Percentiles rank a stretch among this genome's conserved stretches.
phyloP scores from a whole-genome alignment of 2,888 invertebrate genomes.

The Cryptops parisi region DNA sequence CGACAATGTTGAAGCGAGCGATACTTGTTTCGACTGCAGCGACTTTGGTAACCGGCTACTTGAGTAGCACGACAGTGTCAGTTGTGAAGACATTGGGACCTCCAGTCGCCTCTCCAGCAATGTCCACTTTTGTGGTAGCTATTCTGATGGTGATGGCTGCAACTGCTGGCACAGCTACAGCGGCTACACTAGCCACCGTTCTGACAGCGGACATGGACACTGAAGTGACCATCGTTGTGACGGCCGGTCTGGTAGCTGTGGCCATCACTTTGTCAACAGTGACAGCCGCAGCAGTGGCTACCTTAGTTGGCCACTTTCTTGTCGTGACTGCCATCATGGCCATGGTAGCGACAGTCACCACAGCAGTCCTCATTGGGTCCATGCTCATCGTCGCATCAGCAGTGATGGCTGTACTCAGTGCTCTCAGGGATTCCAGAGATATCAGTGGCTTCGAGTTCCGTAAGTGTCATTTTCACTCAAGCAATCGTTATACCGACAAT shows the following conservation, averaged over 20 bases:
- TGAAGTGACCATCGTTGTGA: neutral
- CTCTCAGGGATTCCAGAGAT: neutral
- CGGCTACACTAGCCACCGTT: neutral
- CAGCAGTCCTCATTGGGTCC: neutral
- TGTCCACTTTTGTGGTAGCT: neutral
- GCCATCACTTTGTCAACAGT: neutral
- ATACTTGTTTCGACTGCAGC: neutral
- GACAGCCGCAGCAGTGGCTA: neutral
- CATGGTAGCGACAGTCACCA: neutral
- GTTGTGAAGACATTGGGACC: neutral
- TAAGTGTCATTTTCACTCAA: no score
- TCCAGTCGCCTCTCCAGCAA: neutral
- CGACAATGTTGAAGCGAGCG: neutral
- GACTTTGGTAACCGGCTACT: neutral
- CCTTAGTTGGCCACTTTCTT: neutral
- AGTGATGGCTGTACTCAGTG: neutral
- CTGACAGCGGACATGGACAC: neutral
- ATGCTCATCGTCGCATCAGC: neutral
- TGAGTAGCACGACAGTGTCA: neutral
- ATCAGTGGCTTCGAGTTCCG: neutral
- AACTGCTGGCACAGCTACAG: neutral
- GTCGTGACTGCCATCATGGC: neutral
- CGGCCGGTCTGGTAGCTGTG: neutral
- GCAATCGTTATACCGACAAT: no score
- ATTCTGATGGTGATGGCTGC: constrained; percentile 3